These are phyloP conservation scores for Acipenser ruthenus DNA, from an alignment of 2,797 vertebrate species.

Conservation along the genomic window DNA sequence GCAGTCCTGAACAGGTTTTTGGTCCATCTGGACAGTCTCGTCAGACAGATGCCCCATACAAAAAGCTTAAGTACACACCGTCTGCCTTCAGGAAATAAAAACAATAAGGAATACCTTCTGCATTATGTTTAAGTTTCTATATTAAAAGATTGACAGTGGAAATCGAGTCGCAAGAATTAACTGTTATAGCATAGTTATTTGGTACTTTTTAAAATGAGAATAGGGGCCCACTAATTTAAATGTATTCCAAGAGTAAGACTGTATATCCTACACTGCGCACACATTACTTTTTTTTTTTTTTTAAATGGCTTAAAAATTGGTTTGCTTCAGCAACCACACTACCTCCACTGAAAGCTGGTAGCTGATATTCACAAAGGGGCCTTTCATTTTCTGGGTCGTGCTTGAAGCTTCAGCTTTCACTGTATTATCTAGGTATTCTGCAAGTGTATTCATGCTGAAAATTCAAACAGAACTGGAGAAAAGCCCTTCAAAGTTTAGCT, in stretches of 20 bases:
- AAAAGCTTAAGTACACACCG: constrained; percentile 49
- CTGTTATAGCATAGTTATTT: too few relatives aligned
- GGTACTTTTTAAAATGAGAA: too few relatives aligned
- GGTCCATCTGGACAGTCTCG: constrained; percentile 65
- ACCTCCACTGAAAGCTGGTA: constrained; percentile 27
- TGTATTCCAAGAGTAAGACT: too few relatives aligned
- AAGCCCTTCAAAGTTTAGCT: constrained; percentile 20
- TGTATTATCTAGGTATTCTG: constrained; percentile 47
- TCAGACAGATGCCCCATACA: constrained; percentile 59
- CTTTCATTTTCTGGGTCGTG: constrained; percentile 41
- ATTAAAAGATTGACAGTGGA: too few relatives aligned
- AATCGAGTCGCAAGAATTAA: too few relatives aligned
- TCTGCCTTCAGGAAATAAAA: constrained; percentile 40
- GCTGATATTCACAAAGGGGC: constrained; percentile 36
- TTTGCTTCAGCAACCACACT: constrained; percentile 30
- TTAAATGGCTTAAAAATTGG: constrained; percentile 6
- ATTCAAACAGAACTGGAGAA: constrained; percentile 40
- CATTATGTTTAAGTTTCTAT: too few relatives aligned
- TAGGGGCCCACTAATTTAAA: too few relatives aligned
- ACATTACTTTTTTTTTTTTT: not conserved
- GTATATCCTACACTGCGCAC: not conserved
- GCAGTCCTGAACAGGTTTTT: constrained; percentile 42
- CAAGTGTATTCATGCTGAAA: constrained; percentile 42
- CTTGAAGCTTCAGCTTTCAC: constrained; percentile 46
- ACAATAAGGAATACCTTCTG: constrained; percentile 1